Evolutionary conservation across 2,113 vertebrate genomes (phyloP).

Genomic region (Anguilla rostrata): DNA sequence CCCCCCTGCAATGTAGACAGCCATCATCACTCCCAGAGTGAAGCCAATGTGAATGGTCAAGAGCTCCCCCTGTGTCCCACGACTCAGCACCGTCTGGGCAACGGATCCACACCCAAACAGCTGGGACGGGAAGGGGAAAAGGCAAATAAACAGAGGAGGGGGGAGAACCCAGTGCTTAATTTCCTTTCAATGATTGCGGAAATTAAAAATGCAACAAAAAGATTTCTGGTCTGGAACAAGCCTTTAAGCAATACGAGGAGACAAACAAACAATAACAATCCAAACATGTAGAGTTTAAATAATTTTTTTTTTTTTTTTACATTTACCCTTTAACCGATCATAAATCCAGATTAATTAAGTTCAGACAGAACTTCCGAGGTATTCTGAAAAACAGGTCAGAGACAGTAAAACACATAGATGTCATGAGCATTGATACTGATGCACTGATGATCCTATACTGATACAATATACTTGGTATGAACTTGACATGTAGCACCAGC

Average conservation of each 20-base stretch:
- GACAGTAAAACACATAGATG: constrained; percentile 3
- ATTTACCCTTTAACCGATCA: constrained; percentile 26
- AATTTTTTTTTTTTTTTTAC: neutral
- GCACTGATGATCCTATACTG: neutral
- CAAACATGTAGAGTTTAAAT: constrained; percentile 32
- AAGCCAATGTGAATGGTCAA: constrained; percentile 81
- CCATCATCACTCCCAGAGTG: constrained; percentile 83
- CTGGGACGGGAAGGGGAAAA: constrained; percentile 64
- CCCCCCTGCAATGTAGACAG: constrained; percentile 83
- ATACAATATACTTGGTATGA: neutral
- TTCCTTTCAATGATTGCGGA: constrained; percentile 2
- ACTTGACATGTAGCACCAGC: neutral
- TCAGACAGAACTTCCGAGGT: neutral
- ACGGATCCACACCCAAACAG: constrained; percentile 88
- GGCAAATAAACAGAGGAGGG: constrained; percentile 36
- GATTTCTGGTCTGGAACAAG: neutral
- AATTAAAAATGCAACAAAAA: neutral
- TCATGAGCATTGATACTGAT: neutral
- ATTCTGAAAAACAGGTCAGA: constrained; percentile 6
- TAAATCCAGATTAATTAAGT: neutral
- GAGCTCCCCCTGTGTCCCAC: constrained; percentile 71
- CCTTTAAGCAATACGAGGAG: neutral
- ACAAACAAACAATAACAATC: constrained; percentile 24
- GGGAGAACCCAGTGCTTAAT: constrained; percentile 49
- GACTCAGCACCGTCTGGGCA: constrained; percentile 85